Evolutionary conservation across 2,113 vertebrate genomes (phyloP), one percentile per base, ranked within the genome.

Genomic region (Pongo abelii): DNA sequence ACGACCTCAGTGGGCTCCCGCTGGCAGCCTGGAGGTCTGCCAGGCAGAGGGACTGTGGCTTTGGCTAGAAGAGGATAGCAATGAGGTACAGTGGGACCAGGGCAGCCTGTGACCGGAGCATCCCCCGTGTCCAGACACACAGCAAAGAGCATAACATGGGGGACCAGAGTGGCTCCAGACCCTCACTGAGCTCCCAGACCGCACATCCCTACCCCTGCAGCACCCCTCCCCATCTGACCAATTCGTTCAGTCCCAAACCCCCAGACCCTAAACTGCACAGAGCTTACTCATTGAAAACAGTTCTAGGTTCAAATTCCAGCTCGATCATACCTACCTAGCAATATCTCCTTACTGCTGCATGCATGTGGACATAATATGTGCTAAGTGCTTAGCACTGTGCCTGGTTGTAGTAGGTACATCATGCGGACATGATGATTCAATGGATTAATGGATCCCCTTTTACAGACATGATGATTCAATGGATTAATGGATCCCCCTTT

Each of bases 331-430:
- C 4, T 64, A 38, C 17, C n/a, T 3, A 30, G 91, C 32, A 57
- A 79, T 7, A 2, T 9, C 11, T 35, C 23, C n/a, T 22, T 12
- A 25, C 1, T 43, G 61, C 92, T 57, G 10, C n/a, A 32, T 84
- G 27, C 52, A 20, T 8, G 43, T 2, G n/a, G 70, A 57, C 40
- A 12, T 0, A 30, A 35, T 0, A 1, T 3, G 20, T 2, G 32
- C 40, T n/a, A 48, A 81, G 4, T 22, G 84, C 70, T 75, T 18
- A 86, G 48, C 2, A 9, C 20, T 1, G 5, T 7, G 50, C 27
- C 38, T 59, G 40, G 55, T 38, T 3, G 1, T 23, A 17, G 50
- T 3, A 50, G 67, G 85, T 55, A 18, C 40, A 78, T 9, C 1
- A 4, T 14, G 23, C 0, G 57, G 77, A 79, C 7, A 57, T 67